These are phyloP conservation scores for Dolichopus griseipennis DNA, from an alignment of 2,888 invertebrate genomes.

Conservation along the genomic window DNA sequence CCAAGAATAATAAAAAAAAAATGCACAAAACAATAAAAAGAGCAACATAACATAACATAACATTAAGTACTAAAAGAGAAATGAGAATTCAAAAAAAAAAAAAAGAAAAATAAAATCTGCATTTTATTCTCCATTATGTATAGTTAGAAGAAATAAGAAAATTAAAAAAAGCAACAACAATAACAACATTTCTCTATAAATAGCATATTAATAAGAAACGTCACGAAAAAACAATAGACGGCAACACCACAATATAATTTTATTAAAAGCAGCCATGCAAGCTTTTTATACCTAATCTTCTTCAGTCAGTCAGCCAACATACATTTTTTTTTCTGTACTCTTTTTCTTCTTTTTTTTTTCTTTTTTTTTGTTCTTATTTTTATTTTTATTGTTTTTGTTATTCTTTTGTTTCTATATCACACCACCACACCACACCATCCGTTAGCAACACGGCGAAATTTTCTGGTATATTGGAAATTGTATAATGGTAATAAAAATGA, in stretches of 20 bases:
- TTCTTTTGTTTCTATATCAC: too few species aligned
- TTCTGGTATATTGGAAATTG: too few species aligned
- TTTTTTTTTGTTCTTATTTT: neutral
- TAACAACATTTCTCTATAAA: neutral
- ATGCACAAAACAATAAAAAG: too few species aligned
- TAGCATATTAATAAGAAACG: neutral
- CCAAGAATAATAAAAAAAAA: too few species aligned
- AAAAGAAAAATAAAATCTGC: neutral
- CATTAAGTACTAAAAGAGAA: neutral
- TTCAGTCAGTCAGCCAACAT: neutral
- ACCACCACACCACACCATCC: too few species aligned
- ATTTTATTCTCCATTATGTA: neutral
- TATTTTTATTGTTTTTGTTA: neutral
- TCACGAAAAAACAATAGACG: neutral
- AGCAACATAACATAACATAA: too few species aligned
- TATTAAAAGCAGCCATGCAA: neutral
- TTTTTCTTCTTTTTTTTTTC: neutral
- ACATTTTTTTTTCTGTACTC: neutral
- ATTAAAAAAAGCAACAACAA: neutral
- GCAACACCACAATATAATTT: neutral
- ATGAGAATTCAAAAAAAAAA: neutral
- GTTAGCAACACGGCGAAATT: too few species aligned
- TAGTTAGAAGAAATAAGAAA: neutral
- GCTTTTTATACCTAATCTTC: neutral
- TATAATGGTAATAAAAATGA: too few species aligned